phyloP scores from a whole-genome alignment of 2,797 vertebrate genomes.

The Hippocampus kuda region DNA sequence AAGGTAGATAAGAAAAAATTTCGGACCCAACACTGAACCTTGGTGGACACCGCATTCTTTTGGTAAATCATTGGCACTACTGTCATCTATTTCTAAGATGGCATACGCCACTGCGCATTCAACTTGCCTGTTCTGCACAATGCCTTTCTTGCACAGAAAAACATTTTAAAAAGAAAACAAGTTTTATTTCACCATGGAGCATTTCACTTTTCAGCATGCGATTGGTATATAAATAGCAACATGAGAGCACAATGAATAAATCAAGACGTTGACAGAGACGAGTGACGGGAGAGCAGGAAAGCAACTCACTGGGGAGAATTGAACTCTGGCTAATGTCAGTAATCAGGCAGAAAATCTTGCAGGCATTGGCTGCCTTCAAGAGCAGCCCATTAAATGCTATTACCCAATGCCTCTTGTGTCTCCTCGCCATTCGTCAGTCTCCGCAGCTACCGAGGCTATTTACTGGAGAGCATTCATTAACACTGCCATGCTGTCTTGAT shows the following conservation, averaged over 20 bases:
- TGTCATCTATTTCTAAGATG: too few relatives aligned
- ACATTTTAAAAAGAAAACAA: not conserved
- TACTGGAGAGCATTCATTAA: conserved; percentile 37
- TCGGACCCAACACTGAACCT: too few relatives aligned
- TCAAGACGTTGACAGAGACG: not conserved
- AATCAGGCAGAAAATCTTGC: conserved; percentile 49
- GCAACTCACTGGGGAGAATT: conserved; percentile 34
- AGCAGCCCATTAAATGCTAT: conserved; percentile 50
- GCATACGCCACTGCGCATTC: too few relatives aligned
- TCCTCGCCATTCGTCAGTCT: conserved; percentile 34
- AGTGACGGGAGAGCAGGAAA: conserved; percentile 3
- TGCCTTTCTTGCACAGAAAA: too few relatives aligned
- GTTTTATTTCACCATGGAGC: not conserved
- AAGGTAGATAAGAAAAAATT: too few relatives aligned
- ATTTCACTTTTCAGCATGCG: not conserved
- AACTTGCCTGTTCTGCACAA: not conserved
- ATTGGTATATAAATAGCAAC: not conserved
- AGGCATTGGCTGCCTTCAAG: conserved; percentile 49
- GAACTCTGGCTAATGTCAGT: conserved; percentile 53
- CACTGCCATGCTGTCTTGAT: conserved; percentile 9
- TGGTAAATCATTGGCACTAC: too few relatives aligned
- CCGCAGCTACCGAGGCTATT: conserved; percentile 20
- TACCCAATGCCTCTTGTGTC: conserved; percentile 30
- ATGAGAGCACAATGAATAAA: not conserved
- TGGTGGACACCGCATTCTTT: too few relatives aligned